Evolutionary conservation across 2,888 invertebrate genomes (phyloP).

Genomic region (Zygothrica quintamaculata): DNA sequence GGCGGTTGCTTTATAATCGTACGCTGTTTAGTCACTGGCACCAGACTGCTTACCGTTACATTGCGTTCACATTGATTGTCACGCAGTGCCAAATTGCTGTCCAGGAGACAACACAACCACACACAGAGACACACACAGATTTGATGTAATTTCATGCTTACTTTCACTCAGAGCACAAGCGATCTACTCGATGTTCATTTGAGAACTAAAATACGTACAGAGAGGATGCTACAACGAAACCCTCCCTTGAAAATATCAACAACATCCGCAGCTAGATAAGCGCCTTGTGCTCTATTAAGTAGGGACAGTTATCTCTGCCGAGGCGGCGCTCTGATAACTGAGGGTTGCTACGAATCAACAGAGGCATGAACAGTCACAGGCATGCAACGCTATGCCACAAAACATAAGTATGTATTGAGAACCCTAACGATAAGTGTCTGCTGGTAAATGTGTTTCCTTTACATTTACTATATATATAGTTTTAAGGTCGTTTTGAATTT

Average conservation of each 20-base stretch:
- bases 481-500: too few relatives aligned
- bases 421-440: too few relatives aligned
- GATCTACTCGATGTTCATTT: slow-evolving; percentile 39
- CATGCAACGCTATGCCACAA: slow-evolving; percentile 27
- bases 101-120: slow-evolving; percentile 37
- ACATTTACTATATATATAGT: too few relatives aligned
- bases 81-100: slow-evolving; percentile 16
- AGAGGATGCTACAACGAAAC: slow-evolving; percentile 40
- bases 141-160: slow-evolving; percentile 35
- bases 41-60: slow-evolving; percentile 41
- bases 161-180: slow-evolving; percentile 27
- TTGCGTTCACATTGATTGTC: slow-evolving; percentile 69
- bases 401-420: not conserved
- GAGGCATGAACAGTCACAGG: slow-evolving; percentile 15
- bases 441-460: too few relatives aligned
- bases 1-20: slow-evolving; percentile 42
- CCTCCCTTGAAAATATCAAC: slow-evolving; percentile 24
- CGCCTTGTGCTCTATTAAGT: too few relatives aligned
- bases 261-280: slow-evolving; percentile 68
- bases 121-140: slow-evolving; percentile 31
- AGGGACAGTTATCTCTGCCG: slow-evolving; percentile 15
- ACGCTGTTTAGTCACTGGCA: slow-evolving; percentile 65
- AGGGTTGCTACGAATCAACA: slow-evolving; percentile 42
- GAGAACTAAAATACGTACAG: slow-evolving; percentile 47
- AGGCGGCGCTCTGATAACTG: slow-evolving; percentile 27